Evolutionary conservation across 2,888 invertebrate genomes (phyloP), one percentile per base, ranked within the genome.

Genomic region (Pristionchus maxplancki): DNA sequence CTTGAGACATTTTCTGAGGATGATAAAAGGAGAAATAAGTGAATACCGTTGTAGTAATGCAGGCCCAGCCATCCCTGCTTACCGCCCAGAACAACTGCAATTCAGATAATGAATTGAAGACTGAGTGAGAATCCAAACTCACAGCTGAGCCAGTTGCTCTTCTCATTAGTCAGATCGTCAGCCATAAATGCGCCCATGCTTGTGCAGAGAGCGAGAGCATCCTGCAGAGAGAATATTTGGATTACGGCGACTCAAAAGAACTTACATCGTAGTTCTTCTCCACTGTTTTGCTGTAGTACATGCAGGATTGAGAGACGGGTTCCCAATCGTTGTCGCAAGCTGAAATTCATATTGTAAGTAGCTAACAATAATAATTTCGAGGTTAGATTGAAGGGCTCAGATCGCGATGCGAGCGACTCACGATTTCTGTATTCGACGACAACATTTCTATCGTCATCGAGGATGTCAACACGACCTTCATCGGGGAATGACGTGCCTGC

Each of bases 271-370:
- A 40, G 67, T 62, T 9, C 89, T 90, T 24, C 64, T 34, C 37
- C 15, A 37, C 37, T 24, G 20, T 89, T 64, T 37, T 71, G 71
- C 71, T 48, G 74, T 90, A 91, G 50, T 89, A 89, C 48, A 90
- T 64, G 78, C 91, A 92, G 87, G 92, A 92, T 86, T 92, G 91
- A 6, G 91, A 91, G 50, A 88, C 40, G 40, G 88, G 81, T 0
- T 91, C 88, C 93, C 93, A 93, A 15, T 90, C 90, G 5, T 86
- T 88, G 78, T 91, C 92, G 62, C 93, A 93, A 28, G 90, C 88
- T 88, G 50, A 50, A 87, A 1, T 48, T 28, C 15, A 84, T n/a
- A 2, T 40, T n/a, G 13, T 44, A 44, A n/a, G n/a, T n/a, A n/a
- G n/a, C n/a, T n/a, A n/a, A n/a, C n/a, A n/a, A n/a, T n/a, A n/a